Conservation (phyloP, 2,888 invertebrate species). For the Himalopsyche japonica region DNA sequence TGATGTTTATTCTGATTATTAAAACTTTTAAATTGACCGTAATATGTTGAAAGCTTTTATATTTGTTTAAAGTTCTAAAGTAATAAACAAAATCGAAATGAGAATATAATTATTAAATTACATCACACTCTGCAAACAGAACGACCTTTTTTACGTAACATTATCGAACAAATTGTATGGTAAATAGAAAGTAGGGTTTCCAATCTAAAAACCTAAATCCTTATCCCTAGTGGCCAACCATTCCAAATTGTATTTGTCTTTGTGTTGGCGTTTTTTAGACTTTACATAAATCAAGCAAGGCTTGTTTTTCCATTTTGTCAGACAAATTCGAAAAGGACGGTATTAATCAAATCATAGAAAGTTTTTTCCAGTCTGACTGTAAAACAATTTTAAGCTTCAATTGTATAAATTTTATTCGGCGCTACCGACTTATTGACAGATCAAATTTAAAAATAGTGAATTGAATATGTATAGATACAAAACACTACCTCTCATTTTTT, state of each 20-base stretch:
- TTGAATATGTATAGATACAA: too few relatives aligned
- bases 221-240: conserved; percentile 9
- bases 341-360: neutral
- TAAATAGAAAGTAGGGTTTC: conserved; percentile 11
- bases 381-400: too few relatives aligned
- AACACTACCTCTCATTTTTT: too few relatives aligned
- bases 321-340: neutral
- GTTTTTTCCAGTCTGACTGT: neutral
- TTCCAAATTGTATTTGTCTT: conserved; percentile 18
- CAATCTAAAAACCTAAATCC: neutral
- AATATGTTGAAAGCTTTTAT: too few relatives aligned
- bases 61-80: too few relatives aligned
- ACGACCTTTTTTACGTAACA: neutral
- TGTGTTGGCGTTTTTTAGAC: conserved; percentile 20
- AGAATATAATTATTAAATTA: too few relatives aligned
- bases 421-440: too few relatives aligned
- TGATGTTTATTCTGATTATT: too few relatives aligned
- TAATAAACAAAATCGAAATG: too few relatives aligned
- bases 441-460: too few relatives aligned
- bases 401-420: too few relatives aligned
- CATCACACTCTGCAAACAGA: neutral
- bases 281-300: conserved; percentile 12
- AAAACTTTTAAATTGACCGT: too few relatives aligned
- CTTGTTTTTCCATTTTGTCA: neutral
- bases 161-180: conserved; percentile 13